phyloP scores from a whole-genome alignment of 2,113 vertebrate species.

The Trachemys scripta region DNA sequence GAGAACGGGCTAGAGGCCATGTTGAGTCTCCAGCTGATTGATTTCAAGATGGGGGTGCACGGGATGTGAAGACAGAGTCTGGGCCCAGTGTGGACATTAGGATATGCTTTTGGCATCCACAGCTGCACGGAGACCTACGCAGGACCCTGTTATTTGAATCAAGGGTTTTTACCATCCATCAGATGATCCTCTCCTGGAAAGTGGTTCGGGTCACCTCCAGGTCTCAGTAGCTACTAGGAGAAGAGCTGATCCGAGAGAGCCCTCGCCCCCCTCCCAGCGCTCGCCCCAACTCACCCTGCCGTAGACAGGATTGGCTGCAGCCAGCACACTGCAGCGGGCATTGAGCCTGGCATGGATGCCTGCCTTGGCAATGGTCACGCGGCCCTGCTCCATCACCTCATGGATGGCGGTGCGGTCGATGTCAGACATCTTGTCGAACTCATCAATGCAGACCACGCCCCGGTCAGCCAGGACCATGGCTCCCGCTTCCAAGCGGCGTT shows the following conservation, averaged over 20 bases:
- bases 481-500: conserved; percentile 93
- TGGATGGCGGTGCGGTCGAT: conserved; percentile 98
- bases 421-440: conserved; percentile 99
- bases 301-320: conserved; percentile 95
- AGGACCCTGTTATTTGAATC: not conserved
- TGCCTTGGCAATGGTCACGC: conserved; percentile 96
- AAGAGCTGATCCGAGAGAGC: too few relatives aligned
- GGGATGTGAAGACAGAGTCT: not conserved
- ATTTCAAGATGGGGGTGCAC: not conserved
- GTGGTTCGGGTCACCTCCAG: not conserved
- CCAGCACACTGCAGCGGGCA: conserved; percentile 95
- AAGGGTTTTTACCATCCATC: not conserved
- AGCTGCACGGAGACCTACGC: not conserved
- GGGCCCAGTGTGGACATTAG: not conserved
- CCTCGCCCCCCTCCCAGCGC: rapidly evolving
- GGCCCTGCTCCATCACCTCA: conserved; percentile 99
- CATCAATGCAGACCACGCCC: conserved; percentile 97
- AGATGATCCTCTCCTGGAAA: not conserved
- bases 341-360: conserved; percentile 98
- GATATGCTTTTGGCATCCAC: not conserved
- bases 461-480: conserved; percentile 98
- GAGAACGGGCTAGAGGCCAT: not conserved
- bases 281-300: conserved; percentile 86
- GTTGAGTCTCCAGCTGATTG: not conserved
- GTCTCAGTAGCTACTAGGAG: not conserved